Evolutionary conservation across 2,113 vertebrate genomes (phyloP), one percentile per base, ranked within the genome.

Genomic region (Prolemur simus): DNA sequence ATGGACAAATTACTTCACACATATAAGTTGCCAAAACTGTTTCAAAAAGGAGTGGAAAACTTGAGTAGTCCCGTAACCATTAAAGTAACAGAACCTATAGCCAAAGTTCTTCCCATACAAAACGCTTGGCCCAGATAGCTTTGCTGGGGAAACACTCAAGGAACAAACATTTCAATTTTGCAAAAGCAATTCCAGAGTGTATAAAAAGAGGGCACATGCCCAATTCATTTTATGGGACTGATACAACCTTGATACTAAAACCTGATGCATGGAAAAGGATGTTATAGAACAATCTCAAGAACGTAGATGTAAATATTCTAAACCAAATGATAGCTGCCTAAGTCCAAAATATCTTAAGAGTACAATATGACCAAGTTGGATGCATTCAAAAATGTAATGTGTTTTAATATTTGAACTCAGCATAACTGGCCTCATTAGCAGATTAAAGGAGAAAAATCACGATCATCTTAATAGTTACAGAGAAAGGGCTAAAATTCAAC

Each of bases 161-260:
- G 52, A 85, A 94, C n/a, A 95, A 93, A 93, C 52, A 92, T 85
- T 95, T 23, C 49, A 69, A 64, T 92, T 97, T 94, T 84, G 42
- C 39, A 76, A 87, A 87, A 88, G 45, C 52, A 54, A 56, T 92
- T 93, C 27, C 39, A 82, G 12, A 27, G 20, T 77, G 8, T 83
- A 39, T 52, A 89, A 94, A 85, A 93, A 87, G 39, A 89, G 58
- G 34, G 58, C 52, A 6, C 15, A 71, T 87, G 37, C 56, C 54
- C 56, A 92, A 42, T 52, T 96, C 17, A 37, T 93, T 83, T 95
- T 87, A 71, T 86, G 52, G 60, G 34, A 5, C 73, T 78, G 42
- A 73, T 78, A 74, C 8, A 95, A 84, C n/a, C 45, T 76, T 92
- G 18, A 87, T 87, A 56, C 32, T 94, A 82, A 94, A 93, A 94